Base-by-base conservation (phyloP, 2,888 invertebrate species). In the Callyntrura sp. region DNA sequence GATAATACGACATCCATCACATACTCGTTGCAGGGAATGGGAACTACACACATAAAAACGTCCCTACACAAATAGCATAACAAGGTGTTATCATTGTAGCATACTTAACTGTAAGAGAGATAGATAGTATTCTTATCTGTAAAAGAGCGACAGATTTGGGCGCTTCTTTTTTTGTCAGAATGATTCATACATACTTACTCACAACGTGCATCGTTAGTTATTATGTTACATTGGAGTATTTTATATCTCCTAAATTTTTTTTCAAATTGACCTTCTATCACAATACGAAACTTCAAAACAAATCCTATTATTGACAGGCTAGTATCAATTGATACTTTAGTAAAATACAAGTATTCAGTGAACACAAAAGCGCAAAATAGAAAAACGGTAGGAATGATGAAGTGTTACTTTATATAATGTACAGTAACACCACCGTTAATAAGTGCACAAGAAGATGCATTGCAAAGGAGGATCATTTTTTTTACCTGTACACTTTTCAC, bases 261-360 rank as follows among this genome's bases (percentile, higher is more conserved):
- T 35, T 35, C 3, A 35, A 35, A 14, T n/a, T 35, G 51, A 87
- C 65, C 86, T 76, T 86, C 68, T 28, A 51, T 79, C 57, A 81
- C 23, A 51, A 28, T 9, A 28, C 70, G 43, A 70, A 17, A 85
- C n/a, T n/a, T n/a, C n/a, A 35, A 35, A 35, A 4, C 28, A 85
- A 87, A 87, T 87, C 87, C 87, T 45, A 87, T 87, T 87, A 87
- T 87, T 87, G 87, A 81, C 81, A 85, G 35, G 17, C 23, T 60
- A 60, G 60, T 35, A 60, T 81, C 79, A 81, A 68, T 87, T 81
- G 87, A 87, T 35, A 87, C 65, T 81, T 55, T 55, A 76, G 70
- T 76, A 76, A 51, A 11, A 14, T 51, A 51, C 51, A 51, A 4
- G 6, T 4, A 35, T 6, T 4, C 35, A 35, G 6, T 6, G 2